phyloP scores from a whole-genome alignment of 1,140 invertebrate species.

The Tachypleus tridentatus region DNA sequence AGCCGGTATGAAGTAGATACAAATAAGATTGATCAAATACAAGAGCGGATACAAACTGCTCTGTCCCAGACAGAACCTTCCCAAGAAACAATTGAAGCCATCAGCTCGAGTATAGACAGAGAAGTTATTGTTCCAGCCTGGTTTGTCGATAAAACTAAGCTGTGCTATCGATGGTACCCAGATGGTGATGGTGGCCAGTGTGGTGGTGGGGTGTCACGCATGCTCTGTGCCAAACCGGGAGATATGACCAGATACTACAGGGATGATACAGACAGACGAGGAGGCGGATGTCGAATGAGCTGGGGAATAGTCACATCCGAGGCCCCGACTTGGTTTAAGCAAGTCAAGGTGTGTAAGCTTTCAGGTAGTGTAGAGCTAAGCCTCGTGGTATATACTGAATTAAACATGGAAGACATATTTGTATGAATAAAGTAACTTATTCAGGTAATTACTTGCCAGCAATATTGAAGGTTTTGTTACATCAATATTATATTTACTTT shows the following conservation, averaged over 20 bases:
- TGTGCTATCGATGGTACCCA: slow-evolving; percentile 7
- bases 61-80: no score
- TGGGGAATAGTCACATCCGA: neutral
- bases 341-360: neutral
- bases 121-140: slow-evolving; percentile 4
- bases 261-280: slow-evolving; percentile 8
- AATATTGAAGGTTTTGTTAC: no score
- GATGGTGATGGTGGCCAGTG: neutral
- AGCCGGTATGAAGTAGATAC: no score
- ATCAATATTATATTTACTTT: no score
- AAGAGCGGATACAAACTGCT: no score
- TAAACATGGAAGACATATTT: no score
- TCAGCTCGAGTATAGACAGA: neutral
- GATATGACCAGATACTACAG: neutral
- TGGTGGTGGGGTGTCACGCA: neutral
- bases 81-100: no score
- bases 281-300: slow-evolving; percentile 7
- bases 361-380: no score
- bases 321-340: neutral
- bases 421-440: no score
- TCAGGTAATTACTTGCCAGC: no score
- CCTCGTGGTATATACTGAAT: no score
- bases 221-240: neutral
- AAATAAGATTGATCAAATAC: no score
- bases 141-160: neutral